Base-by-base conservation (phyloP, 2,113 vertebrate species). In the Oophaga pumilio region DNA sequence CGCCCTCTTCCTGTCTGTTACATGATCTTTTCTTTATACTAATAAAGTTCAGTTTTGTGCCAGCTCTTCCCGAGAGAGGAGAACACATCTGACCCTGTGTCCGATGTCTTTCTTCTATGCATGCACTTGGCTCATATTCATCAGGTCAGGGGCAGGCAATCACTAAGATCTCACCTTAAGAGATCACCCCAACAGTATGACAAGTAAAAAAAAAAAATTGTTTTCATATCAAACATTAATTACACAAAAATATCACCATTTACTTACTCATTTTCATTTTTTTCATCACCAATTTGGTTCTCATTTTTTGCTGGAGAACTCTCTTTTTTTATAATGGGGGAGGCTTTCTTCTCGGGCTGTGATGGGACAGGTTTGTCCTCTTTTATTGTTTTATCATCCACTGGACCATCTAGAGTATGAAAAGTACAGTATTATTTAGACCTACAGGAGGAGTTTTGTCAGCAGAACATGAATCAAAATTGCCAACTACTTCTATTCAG, bases 371-470 rank as follows among this genome's bases (percentile, higher is more conserved):
- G 43, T 79, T 79, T 86, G 59, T 28, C 76, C 28, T 74, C 49
- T 15, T 20, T 57, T 77, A 59, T 68, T 68, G 87, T 56, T 15
- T 56, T 24, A 4, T 59, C 18, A 52, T n/a, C 52, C 5, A 3
- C 1, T 69, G 84, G 13, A 56, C 64, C 71, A 76, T 88, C 87
- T 88, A 68, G 64, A 76, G 69, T 74, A 74, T 50, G 10, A 1
- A 73, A 17, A 28, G 49, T 43, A 33, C 1, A 33, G 0, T 18
- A 11, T 8, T 33, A 33, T 71, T 14, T 8, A 33, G 14, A 43
- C 33, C 33, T 43, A 43, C 15, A 49, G 28, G 3, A 20, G 33
- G 69, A 73, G 49, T 20, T 73, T 43, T 68, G 11, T 13, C 12
- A 68, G 6, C 22, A 66, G n/a, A 66, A 66, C 66, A 13, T 68